These are phyloP conservation scores for Clavelina lepadiformis DNA, from an alignment of 23 tunicate species.

Conservation along the genomic window DNA sequence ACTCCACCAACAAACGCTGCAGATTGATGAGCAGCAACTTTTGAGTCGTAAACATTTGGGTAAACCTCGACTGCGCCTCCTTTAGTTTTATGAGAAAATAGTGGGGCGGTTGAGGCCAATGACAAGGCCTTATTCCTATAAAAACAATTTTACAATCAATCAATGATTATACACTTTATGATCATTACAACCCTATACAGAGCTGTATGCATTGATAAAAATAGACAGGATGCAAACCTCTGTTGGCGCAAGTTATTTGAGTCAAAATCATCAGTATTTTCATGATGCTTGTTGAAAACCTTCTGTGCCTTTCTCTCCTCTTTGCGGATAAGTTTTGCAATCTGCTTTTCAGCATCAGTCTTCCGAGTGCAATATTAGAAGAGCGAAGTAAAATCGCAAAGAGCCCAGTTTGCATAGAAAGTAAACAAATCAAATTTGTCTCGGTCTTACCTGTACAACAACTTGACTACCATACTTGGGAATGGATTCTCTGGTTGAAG, in stretches of 20 bases:
- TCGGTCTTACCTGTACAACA: constrained; percentile 54
- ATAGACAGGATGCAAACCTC: constrained; percentile 10
- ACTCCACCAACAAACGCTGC: constrained; percentile 78
- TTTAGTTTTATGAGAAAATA: constrained; percentile 14
- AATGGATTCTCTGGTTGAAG: constrained; percentile 20
- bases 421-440: too few relatives aligned
- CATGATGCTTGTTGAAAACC: not conserved
- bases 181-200: too few relatives aligned
- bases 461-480: constrained; percentile 74
- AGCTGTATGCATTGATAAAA: too few relatives aligned
- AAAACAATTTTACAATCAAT: too few relatives aligned
- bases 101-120: constrained; percentile 49
- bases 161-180: too few relatives aligned
- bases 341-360: constrained; percentile 77
- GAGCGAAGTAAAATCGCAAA: too few relatives aligned
- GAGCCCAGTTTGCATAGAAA: too few relatives aligned
- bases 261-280: constrained; percentile 20
- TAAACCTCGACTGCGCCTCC: constrained; percentile 14
- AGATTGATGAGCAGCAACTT: constrained; percentile 20
- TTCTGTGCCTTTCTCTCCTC: constrained; percentile 54
- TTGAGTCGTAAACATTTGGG: constrained; percentile 63
- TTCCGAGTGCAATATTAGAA: too few relatives aligned
- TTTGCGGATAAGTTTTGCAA: constrained; percentile 51
- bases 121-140: constrained; percentile 24
- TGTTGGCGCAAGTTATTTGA: constrained; percentile 18